Conservation (phyloP, 2,888 invertebrate genomes). For the Tridacna gigas region DNA sequence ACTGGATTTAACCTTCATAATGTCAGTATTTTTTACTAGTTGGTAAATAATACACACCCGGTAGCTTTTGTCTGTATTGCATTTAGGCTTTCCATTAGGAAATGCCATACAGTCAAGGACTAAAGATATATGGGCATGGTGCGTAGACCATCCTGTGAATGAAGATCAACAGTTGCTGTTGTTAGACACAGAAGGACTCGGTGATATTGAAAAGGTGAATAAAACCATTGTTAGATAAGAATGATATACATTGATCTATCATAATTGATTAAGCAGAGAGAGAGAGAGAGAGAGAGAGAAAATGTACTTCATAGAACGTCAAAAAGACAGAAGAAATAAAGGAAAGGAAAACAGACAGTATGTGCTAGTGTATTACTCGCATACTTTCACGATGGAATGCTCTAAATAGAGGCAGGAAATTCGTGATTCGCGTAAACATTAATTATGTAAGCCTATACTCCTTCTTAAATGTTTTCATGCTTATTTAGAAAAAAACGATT, state of each 20-base stretch:
- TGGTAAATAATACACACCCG: too few species aligned
- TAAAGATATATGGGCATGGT: slow-evolving; percentile 41
- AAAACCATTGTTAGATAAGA: not conserved
- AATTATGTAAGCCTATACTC: too few species aligned
- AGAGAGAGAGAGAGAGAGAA: not conserved
- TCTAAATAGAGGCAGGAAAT: too few species aligned
- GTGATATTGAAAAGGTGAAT: slow-evolving; percentile 26
- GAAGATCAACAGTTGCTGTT: slow-evolving; percentile 14
- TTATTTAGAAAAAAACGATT: too few species aligned
- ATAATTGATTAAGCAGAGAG: not conserved
- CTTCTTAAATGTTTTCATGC: too few species aligned
- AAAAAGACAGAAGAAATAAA: not conserved
- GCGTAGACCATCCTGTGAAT: slow-evolving; percentile 10
- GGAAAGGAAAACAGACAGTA: not conserved
- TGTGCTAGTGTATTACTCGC: too few species aligned
- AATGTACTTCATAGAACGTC: not conserved
- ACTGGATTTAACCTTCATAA: too few species aligned
- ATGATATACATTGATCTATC: too few species aligned
- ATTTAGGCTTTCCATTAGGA: slow-evolving; percentile 18
- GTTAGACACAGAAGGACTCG: slow-evolving; percentile 37
- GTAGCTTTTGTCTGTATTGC: too few species aligned
- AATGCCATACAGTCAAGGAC: slow-evolving; percentile 4
- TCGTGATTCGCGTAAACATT: too few species aligned
- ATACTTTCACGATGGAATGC: too few species aligned
- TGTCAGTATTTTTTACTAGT: too few species aligned